Conservation (phyloP, 1,140 invertebrate species). For the Scylla paramamosain region DNA sequence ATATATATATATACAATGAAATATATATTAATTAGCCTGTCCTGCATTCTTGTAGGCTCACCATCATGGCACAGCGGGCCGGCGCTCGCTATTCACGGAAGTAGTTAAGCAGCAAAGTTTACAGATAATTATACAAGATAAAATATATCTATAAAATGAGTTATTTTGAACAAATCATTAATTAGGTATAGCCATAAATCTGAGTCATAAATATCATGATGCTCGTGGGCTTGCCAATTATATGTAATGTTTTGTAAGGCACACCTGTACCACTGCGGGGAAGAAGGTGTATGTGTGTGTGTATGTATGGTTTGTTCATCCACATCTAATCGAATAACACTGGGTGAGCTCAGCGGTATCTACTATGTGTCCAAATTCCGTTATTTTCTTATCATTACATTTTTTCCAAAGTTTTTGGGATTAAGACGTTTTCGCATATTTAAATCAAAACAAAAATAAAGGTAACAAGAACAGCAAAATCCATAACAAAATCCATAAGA, state of each 20-base stretch:
- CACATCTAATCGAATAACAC: too few species aligned
- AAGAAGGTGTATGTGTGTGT: not conserved
- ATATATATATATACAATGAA: constrained; percentile 9
- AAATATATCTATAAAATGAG: not conserved
- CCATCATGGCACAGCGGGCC: too few species aligned
- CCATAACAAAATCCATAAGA: too few species aligned
- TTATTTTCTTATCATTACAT: too few species aligned
- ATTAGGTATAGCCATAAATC: not conserved
- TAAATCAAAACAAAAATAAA: too few species aligned
- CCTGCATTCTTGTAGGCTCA: too few species aligned
- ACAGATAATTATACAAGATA: not conserved
- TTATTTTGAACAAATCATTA: constrained; percentile 8
- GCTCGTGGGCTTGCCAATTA: not conserved
- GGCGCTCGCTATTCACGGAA: not conserved
- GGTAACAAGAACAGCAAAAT: too few species aligned
- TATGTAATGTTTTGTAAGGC: not conserved
- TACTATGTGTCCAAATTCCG: too few species aligned
- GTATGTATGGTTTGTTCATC: too few species aligned
- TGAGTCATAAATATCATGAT: not conserved
- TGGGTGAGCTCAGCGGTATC: too few species aligned
- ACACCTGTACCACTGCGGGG: not conserved
- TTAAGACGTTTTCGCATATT: too few species aligned
- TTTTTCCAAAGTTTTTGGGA: too few species aligned
- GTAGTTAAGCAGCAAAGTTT: not conserved
- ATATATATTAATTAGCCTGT: not conserved